A percentile compares a stretch with the other conserved stretches of the same genome.
phyloP scores from a whole-genome alignment of 2,113 vertebrate species.

The Microtus richardsoni region DNA sequence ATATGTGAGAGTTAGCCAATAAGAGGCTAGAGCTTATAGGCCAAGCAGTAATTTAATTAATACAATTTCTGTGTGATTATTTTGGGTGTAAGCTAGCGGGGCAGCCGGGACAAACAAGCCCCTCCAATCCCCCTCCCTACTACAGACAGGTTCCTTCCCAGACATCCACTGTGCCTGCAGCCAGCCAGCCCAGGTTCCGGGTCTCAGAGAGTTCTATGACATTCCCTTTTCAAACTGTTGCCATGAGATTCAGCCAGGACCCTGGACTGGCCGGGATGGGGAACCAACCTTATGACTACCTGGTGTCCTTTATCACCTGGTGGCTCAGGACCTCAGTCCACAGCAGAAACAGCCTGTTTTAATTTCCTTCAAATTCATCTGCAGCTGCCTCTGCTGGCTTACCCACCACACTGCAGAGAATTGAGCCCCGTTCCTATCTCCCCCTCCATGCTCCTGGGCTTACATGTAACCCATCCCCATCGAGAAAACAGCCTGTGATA shows the following conservation, averaged over 20 bases:
- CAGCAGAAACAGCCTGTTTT: not conserved
- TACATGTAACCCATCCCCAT: accelerated
- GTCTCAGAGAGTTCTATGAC: accelerated
- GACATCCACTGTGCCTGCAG: accelerated
- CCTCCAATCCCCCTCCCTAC: too few species aligned
- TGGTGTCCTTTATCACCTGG: accelerated
- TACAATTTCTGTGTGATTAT: too few species aligned
- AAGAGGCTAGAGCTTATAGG: too few species aligned
- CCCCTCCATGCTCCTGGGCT: accelerated
- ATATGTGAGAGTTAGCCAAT: too few species aligned
- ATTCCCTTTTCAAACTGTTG: not conserved
- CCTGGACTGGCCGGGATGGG: accelerated
- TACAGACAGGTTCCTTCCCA: too few species aligned
- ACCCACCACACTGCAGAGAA: not conserved
- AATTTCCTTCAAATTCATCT: not conserved
- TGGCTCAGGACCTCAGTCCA: not conserved
- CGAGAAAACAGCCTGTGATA: not conserved
- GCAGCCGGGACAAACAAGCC: too few species aligned
- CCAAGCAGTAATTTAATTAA: too few species aligned
- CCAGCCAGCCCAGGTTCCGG: accelerated
- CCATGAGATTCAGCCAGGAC: not conserved
- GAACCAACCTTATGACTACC: not conserved
- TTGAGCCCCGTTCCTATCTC: accelerated
- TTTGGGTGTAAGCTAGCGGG: too few species aligned
- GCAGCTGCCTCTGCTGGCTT: not conserved